phyloP scores from a whole-genome alignment of 2,888 invertebrate species.

The Spicauda simplicius region DNA sequence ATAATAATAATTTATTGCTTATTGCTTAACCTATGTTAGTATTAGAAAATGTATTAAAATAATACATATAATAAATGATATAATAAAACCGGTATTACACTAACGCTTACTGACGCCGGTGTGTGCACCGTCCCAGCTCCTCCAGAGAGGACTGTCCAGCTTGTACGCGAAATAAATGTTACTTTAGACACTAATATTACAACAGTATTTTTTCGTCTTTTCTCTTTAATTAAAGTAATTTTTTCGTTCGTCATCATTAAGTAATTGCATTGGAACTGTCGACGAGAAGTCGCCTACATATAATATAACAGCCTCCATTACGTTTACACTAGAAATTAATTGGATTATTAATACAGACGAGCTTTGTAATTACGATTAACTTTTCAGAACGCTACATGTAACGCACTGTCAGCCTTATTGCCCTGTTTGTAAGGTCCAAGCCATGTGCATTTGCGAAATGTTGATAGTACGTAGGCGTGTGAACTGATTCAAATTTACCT shows the following conservation, averaged over 20 bases:
- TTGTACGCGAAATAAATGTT: too few species aligned
- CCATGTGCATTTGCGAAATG: not conserved
- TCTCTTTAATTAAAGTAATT: not conserved
- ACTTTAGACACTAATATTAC: too few species aligned
- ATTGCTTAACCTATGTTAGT: too few species aligned
- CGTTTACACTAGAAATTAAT: conserved; percentile 2
- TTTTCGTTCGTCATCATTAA: not conserved
- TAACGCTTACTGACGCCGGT: too few species aligned
- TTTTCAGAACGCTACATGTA: conserved; percentile 1
- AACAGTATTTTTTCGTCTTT: not conserved
- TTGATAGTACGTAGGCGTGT: not conserved
- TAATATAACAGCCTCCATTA: not conserved
- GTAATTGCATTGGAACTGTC: not conserved
- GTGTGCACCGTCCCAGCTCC: too few species aligned
- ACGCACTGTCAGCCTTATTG: conserved; percentile 20
- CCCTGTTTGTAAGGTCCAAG: not conserved
- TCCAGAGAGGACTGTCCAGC: too few species aligned
- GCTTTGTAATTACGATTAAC: conserved; percentile 4
- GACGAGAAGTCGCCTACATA: not conserved
- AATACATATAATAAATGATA: too few species aligned
- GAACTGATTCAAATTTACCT: conserved; percentile 15
- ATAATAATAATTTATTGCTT: too few species aligned
- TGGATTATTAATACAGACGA: too few species aligned
- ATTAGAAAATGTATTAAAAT: too few species aligned
- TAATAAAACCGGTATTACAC: too few species aligned